Evolutionary conservation across 2,113 vertebrate genomes (phyloP).

Genomic region (Sebastes schlegelii): DNA sequence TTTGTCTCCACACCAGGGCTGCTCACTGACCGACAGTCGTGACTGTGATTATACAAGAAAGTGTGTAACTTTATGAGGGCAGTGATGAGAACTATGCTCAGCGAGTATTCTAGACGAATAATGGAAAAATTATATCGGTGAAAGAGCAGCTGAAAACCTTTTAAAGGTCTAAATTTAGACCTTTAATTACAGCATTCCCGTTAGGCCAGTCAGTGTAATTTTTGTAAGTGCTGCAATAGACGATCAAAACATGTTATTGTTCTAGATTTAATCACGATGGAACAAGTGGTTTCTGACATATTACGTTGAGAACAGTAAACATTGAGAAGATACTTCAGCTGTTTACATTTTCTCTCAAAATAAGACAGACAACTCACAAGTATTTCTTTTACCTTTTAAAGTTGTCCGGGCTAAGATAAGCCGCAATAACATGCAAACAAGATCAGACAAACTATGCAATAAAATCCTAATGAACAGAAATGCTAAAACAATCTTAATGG

Average conservation of each 20-base stretch:
- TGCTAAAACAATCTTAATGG: neutral
- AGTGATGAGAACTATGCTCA: slow-evolving; percentile 31
- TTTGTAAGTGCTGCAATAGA: slow-evolving; percentile 58
- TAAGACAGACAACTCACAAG: neutral
- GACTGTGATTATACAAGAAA: neutral
- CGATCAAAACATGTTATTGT: slow-evolving; percentile 28
- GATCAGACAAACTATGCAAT: neutral
- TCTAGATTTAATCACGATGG: slow-evolving; percentile 50
- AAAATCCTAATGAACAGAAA: neutral
- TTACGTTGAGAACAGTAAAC: slow-evolving; percentile 7
- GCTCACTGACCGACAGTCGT: neutral
- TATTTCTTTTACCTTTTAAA: neutral
- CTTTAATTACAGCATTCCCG: slow-evolving; percentile 64
- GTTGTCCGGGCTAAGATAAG: neutral
- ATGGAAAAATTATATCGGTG: slow-evolving; percentile 32
- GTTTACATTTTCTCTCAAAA: neutral
- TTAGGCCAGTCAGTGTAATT: slow-evolving; percentile 38
- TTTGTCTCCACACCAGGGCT: neutral
- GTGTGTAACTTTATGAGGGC: neutral
- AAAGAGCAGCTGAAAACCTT: slow-evolving; percentile 43
- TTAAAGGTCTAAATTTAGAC: slow-evolving; percentile 58
- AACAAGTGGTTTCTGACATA: slow-evolving; percentile 44
- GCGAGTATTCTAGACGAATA: slow-evolving; percentile 23
- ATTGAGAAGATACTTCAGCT: neutral
- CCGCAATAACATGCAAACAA: neutral